phyloP scores from a whole-genome alignment of 2,888 invertebrate genomes.

The Scaptomyza reducta region DNA sequence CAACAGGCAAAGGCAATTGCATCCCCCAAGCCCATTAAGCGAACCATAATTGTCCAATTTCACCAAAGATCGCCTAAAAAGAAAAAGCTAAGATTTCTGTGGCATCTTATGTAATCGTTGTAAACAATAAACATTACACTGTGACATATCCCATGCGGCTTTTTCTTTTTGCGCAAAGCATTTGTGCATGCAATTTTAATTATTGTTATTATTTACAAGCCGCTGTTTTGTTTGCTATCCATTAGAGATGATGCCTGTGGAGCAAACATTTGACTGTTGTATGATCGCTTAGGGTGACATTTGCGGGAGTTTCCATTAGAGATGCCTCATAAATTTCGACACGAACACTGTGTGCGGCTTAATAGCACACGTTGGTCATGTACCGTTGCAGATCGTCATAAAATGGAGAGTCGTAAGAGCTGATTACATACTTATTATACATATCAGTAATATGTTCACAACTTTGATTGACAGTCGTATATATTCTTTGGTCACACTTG shows the following conservation, averaged over 20 bases:
- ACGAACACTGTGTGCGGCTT: constrained; percentile 17
- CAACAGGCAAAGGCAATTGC: constrained; percentile 22
- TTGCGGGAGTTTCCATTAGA: constrained; percentile 34
- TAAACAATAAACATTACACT: constrained; percentile 41
- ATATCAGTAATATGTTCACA: constrained; percentile 1
- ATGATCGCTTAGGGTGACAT: constrained; percentile 56
- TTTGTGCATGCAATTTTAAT: constrained; percentile 74
- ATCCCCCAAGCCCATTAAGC: constrained; percentile 17
- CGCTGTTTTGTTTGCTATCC: constrained; percentile 63
- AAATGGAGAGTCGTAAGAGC: constrained; percentile 1
- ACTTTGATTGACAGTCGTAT: constrained; percentile 16
- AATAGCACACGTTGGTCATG: constrained; percentile 29
- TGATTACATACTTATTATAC: constrained; percentile 4
- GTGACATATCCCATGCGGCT: constrained; percentile 44
- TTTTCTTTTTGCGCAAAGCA: constrained; percentile 42
- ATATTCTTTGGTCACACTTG: constrained; percentile 58
- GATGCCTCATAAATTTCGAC: constrained; percentile 64
- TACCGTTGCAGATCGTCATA: constrained; percentile 38
- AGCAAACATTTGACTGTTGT: constrained; percentile 50
- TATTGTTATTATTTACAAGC: constrained; percentile 71
- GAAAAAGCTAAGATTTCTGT: constrained; percentile 8
- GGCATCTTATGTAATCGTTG: constrained; percentile 49
- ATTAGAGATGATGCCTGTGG: constrained; percentile 52
- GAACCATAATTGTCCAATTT: constrained; percentile 44
- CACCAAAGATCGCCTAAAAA: constrained; percentile 18